Evolutionary conservation across 2,797 vertebrate genomes (phyloP).

Genomic region (Ctenosaura bakeri): DNA sequence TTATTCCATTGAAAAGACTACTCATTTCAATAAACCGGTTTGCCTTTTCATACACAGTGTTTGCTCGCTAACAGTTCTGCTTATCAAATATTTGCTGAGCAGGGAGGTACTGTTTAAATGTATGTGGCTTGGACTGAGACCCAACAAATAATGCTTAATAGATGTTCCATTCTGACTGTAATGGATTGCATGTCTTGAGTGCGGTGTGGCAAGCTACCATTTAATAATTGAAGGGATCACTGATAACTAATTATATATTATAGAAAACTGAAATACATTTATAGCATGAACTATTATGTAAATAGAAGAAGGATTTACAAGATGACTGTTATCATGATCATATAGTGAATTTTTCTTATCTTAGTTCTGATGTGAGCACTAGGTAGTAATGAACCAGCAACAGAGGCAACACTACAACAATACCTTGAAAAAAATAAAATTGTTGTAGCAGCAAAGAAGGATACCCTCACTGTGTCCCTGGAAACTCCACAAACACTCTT

Average conservation of each 20-base stretch:
- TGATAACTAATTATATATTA: conserved; percentile 1
- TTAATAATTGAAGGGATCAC: not conserved
- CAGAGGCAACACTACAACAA: not conserved
- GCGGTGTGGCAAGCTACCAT: not conserved
- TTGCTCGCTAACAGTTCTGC: not conserved
- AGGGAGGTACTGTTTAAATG: not conserved
- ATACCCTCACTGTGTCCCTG: too few species aligned
- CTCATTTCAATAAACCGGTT: not conserved
- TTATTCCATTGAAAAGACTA: not conserved
- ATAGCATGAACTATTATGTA: not conserved
- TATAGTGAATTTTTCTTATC: not conserved
- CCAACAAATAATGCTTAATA: not conserved
- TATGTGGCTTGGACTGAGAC: not conserved
- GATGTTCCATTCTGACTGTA: conserved; percentile 4
- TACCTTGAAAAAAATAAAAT: not conserved
- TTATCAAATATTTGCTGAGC: conserved; percentile 45
- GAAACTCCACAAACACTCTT: not conserved
- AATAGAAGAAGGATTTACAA: not conserved
- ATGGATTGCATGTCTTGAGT: not conserved
- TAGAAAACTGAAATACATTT: not conserved
- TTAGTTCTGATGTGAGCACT: not conserved
- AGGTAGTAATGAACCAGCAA: too few species aligned
- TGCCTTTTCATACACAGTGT: not conserved
- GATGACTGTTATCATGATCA: not conserved
- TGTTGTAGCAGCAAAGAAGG: not conserved